phyloP scores from a whole-genome alignment of 2,797 vertebrate species.

The Aphelocoma californica region DNA sequence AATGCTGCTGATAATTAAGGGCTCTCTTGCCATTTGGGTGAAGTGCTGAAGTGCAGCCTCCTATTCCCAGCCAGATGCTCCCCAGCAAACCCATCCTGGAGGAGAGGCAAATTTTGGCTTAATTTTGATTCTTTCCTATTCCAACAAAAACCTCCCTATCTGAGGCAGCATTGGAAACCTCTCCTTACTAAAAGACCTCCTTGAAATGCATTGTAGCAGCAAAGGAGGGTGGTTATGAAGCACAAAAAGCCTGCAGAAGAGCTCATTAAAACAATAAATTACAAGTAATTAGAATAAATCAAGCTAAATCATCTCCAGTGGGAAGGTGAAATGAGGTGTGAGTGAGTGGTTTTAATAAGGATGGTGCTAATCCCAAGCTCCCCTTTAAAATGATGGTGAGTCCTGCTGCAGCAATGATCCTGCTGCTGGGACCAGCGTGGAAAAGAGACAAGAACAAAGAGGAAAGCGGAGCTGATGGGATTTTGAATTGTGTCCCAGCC shows the following conservation, averaged over 20 bases:
- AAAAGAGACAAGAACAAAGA: conserved; percentile 4
- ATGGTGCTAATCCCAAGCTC: neutral
- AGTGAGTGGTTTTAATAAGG: conserved; percentile 58
- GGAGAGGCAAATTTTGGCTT: neutral
- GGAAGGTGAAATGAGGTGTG: conserved; percentile 50
- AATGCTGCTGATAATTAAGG: neutral
- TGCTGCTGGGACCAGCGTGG: neutral
- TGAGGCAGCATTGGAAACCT: neutral
- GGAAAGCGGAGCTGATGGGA: conserved; percentile 28
- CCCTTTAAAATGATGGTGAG: neutral
- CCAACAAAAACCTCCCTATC: neutral
- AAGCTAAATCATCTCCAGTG: conserved; percentile 43
- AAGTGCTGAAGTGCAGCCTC: neutral
- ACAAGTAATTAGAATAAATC: conserved; percentile 66
- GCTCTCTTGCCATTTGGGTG: neutral
- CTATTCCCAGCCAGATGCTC: conserved; percentile 6
- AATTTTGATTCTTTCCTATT: neutral
- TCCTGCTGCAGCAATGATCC: neutral
- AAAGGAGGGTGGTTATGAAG: conserved; percentile 1
- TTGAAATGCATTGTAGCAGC: neutral
- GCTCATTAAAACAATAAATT: conserved; percentile 71
- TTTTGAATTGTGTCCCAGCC: conserved; percentile 63
- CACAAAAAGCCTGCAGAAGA: conserved; percentile 60
- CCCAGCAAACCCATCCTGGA: neutral
- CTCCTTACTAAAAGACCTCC: conserved; percentile 4